phyloP scores from a whole-genome alignment of 2,797 vertebrate species.

The Peromyscus nudipes region DNA sequence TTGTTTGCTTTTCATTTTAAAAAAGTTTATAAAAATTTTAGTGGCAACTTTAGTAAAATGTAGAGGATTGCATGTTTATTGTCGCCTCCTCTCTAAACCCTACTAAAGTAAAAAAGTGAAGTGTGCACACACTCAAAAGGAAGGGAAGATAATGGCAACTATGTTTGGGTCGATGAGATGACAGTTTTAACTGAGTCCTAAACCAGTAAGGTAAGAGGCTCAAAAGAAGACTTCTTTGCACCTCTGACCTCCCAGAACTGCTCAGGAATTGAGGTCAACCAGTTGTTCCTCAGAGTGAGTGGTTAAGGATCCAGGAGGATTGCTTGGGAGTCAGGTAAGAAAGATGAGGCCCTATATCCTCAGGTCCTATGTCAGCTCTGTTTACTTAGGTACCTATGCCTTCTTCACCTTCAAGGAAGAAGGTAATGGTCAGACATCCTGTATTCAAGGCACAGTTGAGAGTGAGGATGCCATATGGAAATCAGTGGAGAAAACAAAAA shows the following conservation, averaged over 20 bases:
- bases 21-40: conserved; percentile 39
- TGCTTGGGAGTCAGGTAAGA: not conserved
- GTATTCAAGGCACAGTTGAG: not conserved
- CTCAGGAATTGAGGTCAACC: not conserved
- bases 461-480: not conserved
- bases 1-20: conserved; percentile 9
- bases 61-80: not conserved
- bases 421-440: not conserved
- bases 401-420: not conserved
- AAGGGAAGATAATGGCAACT: not conserved
- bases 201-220: not conserved
- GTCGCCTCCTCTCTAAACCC: not conserved
- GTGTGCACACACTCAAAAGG: not conserved
- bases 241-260: not conserved
- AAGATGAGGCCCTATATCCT: not conserved
- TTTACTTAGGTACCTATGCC: not conserved
- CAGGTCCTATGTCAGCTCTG: not conserved
- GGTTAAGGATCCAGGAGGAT: not conserved
- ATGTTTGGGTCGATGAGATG: not conserved
- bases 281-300: not conserved
- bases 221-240: not conserved
- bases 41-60: not conserved
- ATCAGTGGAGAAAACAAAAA: not conserved
- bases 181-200: not conserved
- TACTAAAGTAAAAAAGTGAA: not conserved